Evolutionary conservation across 64 coral and sea anemone species (phyloP).

Genomic region (Montipora capricornis): DNA sequence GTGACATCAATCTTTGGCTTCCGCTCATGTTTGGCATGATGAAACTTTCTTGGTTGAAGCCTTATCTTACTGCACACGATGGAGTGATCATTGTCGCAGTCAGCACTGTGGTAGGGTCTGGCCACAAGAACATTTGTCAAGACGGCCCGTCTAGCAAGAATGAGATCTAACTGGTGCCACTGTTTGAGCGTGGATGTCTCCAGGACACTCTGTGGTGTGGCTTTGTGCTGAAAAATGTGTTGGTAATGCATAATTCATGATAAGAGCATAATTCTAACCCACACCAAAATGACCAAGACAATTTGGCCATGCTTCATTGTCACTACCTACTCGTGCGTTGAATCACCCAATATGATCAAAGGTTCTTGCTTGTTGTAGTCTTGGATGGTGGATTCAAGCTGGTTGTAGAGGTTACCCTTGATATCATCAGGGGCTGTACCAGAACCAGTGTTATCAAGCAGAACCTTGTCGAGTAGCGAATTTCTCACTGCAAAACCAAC

Average conservation of each 20-base stretch:
- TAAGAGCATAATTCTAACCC: conserved; percentile 18
- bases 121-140: neutral
- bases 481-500: too few relatives aligned
- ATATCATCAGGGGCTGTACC: neutral
- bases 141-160: conserved; percentile 11
- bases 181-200: conserved; percentile 11
- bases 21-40: conserved; percentile 2
- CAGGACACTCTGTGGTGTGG: conserved; percentile 29
- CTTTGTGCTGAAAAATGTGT: conserved; percentile 28
- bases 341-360: conserved; percentile 7
- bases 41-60: neutral
- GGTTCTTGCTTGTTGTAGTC: neutral
- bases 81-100: conserved; percentile 21
- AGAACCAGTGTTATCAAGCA: too few relatives aligned
- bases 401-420: conserved; percentile 17
- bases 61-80: neutral
- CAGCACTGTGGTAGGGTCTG: conserved; percentile 1
- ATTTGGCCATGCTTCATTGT: neutral
- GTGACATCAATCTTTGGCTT: conserved; percentile 13
- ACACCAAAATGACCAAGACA: neutral
- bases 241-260: conserved; percentile 25
- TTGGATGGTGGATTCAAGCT: neutral
- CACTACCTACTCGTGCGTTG: conserved; percentile 1
- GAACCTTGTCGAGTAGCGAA: too few relatives aligned
- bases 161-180: conserved; percentile 42